These are phyloP conservation scores for Noctua fimbriata DNA, from an alignment of 2,888 invertebrate species.

Conservation along the genomic window DNA sequence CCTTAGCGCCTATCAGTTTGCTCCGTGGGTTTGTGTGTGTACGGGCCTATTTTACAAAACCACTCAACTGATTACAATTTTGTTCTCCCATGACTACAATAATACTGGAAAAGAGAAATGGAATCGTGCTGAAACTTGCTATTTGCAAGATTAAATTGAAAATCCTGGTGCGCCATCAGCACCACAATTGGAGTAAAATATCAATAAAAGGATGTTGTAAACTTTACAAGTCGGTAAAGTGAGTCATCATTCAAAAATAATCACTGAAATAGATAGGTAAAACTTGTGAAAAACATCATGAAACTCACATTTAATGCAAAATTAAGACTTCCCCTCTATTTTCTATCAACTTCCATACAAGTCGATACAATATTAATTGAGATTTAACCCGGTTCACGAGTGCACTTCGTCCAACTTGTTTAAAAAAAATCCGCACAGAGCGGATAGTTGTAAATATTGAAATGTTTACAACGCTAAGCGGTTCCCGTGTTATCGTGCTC, in stretches of 20 bases:
- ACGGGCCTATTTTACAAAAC: conserved; percentile 41
- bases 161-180: neutral
- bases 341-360: neutral
- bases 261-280: neutral
- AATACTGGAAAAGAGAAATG: conserved; percentile 18
- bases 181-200: neutral
- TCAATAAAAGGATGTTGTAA: neutral
- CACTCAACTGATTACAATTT: conserved; percentile 53
- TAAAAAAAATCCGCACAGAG: conserved; percentile 30
- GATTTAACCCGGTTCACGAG: conserved; percentile 1
- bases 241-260: neutral
- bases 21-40: conserved; percentile 9
- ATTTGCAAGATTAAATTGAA: neutral
- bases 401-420: conserved; percentile 17
- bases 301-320: neutral
- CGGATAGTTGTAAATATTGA: conserved; percentile 68
- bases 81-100: conserved; percentile 13
- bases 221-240: neutral
- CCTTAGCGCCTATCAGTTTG: conserved; percentile 45
- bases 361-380: conserved; percentile 6
- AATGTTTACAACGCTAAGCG: conserved; percentile 66
- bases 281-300: neutral
- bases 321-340: neutral
- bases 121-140: neutral
- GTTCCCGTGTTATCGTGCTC: conserved; percentile 65